Evolutionary conservation across 2,888 invertebrate species (phyloP).

Genomic region (Cataglyphis albicans): DNA sequence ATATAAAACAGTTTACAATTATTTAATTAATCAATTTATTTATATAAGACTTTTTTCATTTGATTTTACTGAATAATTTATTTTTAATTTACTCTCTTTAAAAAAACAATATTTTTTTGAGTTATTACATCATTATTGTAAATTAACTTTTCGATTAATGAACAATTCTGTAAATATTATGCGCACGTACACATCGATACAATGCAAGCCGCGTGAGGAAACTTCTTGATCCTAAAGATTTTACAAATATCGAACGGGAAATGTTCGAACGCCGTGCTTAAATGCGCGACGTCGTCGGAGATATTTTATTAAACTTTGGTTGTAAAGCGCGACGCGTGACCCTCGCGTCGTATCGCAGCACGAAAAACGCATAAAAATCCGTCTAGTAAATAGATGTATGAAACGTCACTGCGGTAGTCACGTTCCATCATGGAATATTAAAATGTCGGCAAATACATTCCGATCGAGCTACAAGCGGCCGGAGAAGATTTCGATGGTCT

Average conservation of each 20-base stretch:
- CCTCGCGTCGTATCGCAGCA: constrained; percentile 20
- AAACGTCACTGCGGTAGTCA: constrained; percentile 37
- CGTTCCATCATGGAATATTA: constrained; percentile 36
- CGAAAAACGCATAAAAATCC: constrained; percentile 42
- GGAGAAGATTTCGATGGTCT: constrained; percentile 32
- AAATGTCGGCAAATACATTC: constrained; percentile 40
- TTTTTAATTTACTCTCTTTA: background rate
- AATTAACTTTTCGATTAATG: background rate
- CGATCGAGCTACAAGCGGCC: constrained; percentile 9
- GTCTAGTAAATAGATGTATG: constrained; percentile 31
- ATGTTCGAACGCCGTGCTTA: constrained; percentile 12
- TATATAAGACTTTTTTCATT: background rate
- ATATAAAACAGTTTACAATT: background rate
- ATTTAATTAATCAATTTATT: background rate
- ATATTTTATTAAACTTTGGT: constrained; percentile 47
- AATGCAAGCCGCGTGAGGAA: constrained; percentile 31
- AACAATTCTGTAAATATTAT: background rate
- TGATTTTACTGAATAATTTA: constrained; percentile 1
- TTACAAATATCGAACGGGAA: constrained; percentile 41
- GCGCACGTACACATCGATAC: constrained; percentile 10
- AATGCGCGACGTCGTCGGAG: constrained; percentile 35
- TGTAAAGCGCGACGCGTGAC: constrained; percentile 42
- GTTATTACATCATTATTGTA: background rate
- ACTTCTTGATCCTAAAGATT: constrained; percentile 19
- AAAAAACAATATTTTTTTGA: background rate